These are phyloP conservation scores for Sitta carolinensis DNA, from an alignment of 2,797 vertebrate genomes.

Conservation along the genomic window DNA sequence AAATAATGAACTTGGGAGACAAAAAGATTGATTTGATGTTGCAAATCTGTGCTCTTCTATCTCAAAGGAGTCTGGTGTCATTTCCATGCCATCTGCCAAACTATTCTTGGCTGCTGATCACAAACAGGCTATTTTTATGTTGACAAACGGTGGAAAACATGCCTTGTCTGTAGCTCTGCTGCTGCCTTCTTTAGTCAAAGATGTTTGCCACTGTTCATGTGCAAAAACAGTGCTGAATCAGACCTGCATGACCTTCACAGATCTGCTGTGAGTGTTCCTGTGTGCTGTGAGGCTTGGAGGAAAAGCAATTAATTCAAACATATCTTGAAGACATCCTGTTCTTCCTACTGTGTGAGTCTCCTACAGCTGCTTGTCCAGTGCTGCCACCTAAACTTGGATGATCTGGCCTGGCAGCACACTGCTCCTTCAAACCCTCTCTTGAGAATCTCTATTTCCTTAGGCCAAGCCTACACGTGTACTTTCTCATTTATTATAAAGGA, in stretches of 20 bases:
- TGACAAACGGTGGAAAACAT: constrained; percentile 49
- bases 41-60: background rate
- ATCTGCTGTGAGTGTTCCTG: background rate
- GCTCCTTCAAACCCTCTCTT: background rate
- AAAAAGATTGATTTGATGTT: background rate
- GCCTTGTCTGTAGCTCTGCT: background rate
- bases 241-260: background rate
- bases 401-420: background rate
- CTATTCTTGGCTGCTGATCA: constrained; percentile 51
- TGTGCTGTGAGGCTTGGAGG: background rate
- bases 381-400: background rate
- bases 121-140: constrained; percentile 60
- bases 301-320: background rate
- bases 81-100: constrained; percentile 27
- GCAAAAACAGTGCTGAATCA: background rate
- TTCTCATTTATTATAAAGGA: background rate
- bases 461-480: background rate
- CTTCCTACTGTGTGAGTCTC: background rate
- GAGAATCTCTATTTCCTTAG: background rate
- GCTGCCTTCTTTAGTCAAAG: constrained; percentile 61
- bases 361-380: background rate
- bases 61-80: constrained; percentile 15
- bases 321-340: background rate
- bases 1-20: background rate
- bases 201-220: background rate